phyloP scores from a whole-genome alignment of 2,113 vertebrate genomes.

The Scolopax mira region DNA sequence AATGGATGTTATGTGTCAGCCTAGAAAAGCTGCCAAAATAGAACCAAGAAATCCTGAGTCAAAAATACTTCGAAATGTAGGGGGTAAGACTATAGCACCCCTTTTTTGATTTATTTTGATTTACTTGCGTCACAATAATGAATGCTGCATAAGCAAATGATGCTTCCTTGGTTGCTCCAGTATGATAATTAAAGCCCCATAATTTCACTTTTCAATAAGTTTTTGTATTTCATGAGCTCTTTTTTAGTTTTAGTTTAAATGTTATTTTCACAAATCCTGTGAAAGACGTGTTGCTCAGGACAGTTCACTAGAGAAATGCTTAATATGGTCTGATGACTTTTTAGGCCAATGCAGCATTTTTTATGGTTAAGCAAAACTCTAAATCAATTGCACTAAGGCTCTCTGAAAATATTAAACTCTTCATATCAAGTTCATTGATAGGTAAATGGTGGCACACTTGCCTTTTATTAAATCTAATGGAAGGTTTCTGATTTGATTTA shows the following conservation, averaged over 20 bases:
- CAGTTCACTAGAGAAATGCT: background rate
- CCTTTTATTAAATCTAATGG: background rate
- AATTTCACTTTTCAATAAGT: background rate
- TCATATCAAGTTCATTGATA: background rate
- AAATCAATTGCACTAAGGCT: background rate
- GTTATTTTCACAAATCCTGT: background rate
- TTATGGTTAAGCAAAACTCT: background rate
- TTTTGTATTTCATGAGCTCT: background rate
- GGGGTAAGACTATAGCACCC: background rate
- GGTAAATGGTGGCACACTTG: background rate
- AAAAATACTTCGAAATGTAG: background rate
- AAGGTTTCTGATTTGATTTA: background rate
- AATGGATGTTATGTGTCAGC: conserved; percentile 47
- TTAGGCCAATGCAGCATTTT: background rate
- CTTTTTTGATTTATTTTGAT: background rate
- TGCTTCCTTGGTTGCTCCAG: background rate
- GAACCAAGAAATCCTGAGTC: conserved; percentile 27
- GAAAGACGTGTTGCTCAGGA: background rate
- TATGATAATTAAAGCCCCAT: background rate
- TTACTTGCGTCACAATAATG: background rate
- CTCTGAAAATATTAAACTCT: background rate
- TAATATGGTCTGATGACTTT: background rate
- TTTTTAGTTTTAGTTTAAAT: background rate
- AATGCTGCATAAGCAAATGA: background rate
- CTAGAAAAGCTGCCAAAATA: conserved; percentile 28